Evolutionary conservation across 2,888 invertebrate species (phyloP).

Genomic region (Lumbricus terrestris): DNA sequence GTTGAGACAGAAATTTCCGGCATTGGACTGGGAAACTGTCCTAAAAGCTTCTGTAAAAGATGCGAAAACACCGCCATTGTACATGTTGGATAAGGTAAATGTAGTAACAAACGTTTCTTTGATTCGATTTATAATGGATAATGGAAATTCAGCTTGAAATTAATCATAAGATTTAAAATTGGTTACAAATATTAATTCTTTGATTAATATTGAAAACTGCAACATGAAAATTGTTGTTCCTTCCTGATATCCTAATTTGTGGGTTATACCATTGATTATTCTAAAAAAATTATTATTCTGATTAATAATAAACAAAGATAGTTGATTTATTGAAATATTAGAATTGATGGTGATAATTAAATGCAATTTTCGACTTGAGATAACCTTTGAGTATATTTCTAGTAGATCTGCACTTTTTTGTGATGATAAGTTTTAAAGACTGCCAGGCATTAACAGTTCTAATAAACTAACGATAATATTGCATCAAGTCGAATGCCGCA

Average conservation of each 20-base stretch:
- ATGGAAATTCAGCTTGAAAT: no score
- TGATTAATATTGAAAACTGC: no score
- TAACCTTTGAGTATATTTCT: neutral
- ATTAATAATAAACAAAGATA: neutral
- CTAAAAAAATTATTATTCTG: neutral
- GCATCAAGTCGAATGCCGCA: neutral
- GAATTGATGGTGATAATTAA: no score
- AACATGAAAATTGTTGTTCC: no score
- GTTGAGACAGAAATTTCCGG: constrained; percentile 6
- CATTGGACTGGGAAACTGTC: constrained; percentile 13
- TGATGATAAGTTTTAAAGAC: neutral
- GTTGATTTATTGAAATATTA: neutral
- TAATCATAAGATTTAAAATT: no score
- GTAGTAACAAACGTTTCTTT: no score
- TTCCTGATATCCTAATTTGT: no score
- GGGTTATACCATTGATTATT: no score
- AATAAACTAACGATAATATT: neutral
- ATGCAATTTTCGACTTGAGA: neutral
- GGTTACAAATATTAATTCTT: no score
- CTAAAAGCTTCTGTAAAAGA: constrained; percentile 17
- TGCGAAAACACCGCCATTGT: constrained; percentile 18
- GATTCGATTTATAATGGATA: no score
- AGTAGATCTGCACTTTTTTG: no score
- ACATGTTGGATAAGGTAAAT: constrained; percentile 22
- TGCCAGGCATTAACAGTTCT: neutral